A percentile compares a stretch with the other conserved stretches of the same genome.
These are phyloP conservation scores for Melanerpes aurifrons DNA, from an alignment of 2,113 vertebrate species.

Conservation along the genomic window DNA sequence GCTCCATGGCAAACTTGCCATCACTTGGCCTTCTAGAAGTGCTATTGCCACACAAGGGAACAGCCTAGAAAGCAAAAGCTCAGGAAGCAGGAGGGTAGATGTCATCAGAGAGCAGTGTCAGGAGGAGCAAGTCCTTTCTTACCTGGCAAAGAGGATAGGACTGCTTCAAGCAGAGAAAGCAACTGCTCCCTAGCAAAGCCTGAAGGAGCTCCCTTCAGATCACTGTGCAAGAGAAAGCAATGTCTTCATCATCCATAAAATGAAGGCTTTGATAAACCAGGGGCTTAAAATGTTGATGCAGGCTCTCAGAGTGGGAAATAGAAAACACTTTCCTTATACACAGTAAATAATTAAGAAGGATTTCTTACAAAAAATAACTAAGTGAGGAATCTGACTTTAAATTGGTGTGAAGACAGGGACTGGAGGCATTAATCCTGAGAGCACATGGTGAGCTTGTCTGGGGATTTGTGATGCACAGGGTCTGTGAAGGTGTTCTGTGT, in stretches of 20 bases:
- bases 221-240: not conserved
- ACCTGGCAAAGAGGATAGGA: not conserved
- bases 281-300: constrained; percentile 38
- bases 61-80: not conserved
- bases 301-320: constrained; percentile 4
- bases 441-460: constrained; percentile 15
- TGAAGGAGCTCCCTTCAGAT: not conserved
- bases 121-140: not conserved
- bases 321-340: not conserved
- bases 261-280: not conserved
- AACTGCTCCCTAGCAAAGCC: not conserved
- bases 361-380: constrained; percentile 29
- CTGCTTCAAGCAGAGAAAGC: not conserved
- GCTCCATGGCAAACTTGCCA: constrained; percentile 61
- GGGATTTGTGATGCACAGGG: constrained; percentile 3
- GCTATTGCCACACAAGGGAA: not conserved
- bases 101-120: not conserved
- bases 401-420: constrained; percentile 5
- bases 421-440: constrained; percentile 45
- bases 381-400: constrained; percentile 15
- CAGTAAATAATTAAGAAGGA: constrained; percentile 38
- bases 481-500: constrained; percentile 9
- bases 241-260: not conserved
- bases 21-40: not conserved
- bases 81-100: not conserved